These are phyloP conservation scores for Catostomus latipinnis DNA, from an alignment of 2,797 vertebrate genomes.

Conservation along the genomic window DNA sequence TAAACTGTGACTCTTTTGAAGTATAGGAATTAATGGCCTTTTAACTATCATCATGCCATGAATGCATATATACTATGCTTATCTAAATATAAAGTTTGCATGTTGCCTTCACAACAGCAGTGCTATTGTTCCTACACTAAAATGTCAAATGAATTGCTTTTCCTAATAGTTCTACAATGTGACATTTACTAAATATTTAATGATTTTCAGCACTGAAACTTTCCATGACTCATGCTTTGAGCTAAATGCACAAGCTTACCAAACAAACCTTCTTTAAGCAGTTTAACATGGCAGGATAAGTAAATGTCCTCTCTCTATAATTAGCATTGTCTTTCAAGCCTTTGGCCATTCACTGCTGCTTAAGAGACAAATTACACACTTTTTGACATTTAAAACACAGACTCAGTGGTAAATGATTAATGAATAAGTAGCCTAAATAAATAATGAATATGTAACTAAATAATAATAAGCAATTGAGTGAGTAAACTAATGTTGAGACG, in stretches of 20 bases:
- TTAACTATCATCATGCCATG: background rate
- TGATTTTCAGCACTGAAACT: background rate
- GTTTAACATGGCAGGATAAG: constrained; percentile 49
- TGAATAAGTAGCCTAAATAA: background rate
- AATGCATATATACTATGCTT: background rate
- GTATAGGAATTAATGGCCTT: background rate
- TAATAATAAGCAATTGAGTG: background rate
- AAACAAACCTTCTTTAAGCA: constrained; percentile 35
- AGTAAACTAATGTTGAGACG: background rate
- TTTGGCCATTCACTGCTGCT: background rate
- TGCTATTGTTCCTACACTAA: background rate
- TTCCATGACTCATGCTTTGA: constrained; percentile 17
- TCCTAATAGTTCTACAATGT: background rate
- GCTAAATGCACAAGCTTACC: background rate
- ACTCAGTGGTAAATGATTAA: background rate
- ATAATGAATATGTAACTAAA: background rate
- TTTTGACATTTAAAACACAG: background rate
- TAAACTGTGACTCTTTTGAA: background rate
- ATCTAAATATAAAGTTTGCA: background rate
- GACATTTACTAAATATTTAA: background rate
- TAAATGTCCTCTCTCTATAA: constrained; percentile 1
- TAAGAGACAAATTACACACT: background rate
- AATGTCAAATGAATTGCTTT: background rate
- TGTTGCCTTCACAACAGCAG: background rate
- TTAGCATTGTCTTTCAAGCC: background rate